Conservation (phyloP, 2,888 invertebrate genomes). For the Drosophila neotestacea region DNA sequence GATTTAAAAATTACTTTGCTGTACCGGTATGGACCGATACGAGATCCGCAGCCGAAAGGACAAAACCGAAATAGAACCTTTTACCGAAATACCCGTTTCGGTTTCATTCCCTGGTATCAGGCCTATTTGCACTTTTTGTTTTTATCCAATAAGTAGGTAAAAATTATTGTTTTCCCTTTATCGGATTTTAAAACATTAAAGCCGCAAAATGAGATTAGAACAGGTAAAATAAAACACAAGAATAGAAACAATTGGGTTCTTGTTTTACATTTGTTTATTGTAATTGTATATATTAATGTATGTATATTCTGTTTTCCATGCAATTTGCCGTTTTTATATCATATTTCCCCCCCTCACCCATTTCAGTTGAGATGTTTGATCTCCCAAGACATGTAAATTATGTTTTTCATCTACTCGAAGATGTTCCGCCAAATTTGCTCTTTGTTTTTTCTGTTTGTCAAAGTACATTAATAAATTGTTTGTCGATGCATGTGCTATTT, state of each 20-base stretch:
- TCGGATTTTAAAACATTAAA: too few species aligned
- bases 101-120: too few species aligned
- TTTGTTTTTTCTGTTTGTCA: constrained; percentile 10
- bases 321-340: constrained; percentile 40
- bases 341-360: constrained; percentile 7
- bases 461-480: constrained; percentile 35
- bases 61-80: too few species aligned
- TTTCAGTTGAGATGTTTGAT: constrained; percentile 40
- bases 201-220: too few species aligned
- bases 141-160: too few species aligned
- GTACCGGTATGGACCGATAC: too few species aligned
- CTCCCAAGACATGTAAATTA: constrained; percentile 35
- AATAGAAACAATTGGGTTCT: constrained; percentile 14
- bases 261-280: constrained; percentile 44
- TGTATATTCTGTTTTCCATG: constrained; percentile 54
- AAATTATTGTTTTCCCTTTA: too few species aligned
- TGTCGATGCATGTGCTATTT: constrained; percentile 57
- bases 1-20: too few species aligned
- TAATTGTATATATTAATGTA: constrained; percentile 55
- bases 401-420: constrained; percentile 48
- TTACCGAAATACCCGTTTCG: too few species aligned
- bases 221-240: too few species aligned
- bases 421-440: constrained; percentile 39
- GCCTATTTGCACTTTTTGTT: too few species aligned
- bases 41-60: too few species aligned